A percentile compares a stretch with the other conserved stretches of the same genome.
phyloP scores from a whole-genome alignment of 2,888 invertebrate species.

The Cordilura impudica region DNA sequence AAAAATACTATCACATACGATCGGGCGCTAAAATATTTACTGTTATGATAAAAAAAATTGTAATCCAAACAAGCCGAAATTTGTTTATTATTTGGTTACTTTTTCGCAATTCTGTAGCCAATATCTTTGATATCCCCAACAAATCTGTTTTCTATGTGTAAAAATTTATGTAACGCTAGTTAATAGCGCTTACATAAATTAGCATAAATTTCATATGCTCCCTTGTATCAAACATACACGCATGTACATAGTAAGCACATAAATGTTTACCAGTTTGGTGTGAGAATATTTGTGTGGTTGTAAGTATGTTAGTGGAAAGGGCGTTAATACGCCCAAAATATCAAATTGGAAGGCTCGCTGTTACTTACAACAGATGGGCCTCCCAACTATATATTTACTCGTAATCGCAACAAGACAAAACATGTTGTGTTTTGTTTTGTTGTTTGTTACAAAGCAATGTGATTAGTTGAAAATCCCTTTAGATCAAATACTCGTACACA shows the following conservation, averaged over 20 bases:
- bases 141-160: no score
- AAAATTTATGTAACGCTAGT: constrained; percentile 23
- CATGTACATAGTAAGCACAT: no score
- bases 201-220: constrained; percentile 7
- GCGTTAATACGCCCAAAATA: background rate
- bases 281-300: background rate
- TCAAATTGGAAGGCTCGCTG: background rate
- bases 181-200: background rate
- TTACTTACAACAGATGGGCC: background rate
- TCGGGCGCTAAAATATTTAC: no score
- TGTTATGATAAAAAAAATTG: no score
- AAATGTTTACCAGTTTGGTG: no score
- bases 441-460: constrained; percentile 26
- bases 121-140: constrained; percentile 8
- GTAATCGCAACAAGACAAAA: background rate
- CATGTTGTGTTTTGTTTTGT: constrained; percentile 3
- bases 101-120: background rate
- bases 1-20: no score
- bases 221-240: background rate
- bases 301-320: background rate
- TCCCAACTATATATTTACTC: background rate
- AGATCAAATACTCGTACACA: background rate
- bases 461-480: constrained; percentile 21
- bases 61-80: no score
- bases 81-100: background rate